Evolutionary conservation across 64 coral and sea anemone species (phyloP), one percentile per base, ranked within the genome.

Genomic region (Dendrophyllia cribrosa): DNA sequence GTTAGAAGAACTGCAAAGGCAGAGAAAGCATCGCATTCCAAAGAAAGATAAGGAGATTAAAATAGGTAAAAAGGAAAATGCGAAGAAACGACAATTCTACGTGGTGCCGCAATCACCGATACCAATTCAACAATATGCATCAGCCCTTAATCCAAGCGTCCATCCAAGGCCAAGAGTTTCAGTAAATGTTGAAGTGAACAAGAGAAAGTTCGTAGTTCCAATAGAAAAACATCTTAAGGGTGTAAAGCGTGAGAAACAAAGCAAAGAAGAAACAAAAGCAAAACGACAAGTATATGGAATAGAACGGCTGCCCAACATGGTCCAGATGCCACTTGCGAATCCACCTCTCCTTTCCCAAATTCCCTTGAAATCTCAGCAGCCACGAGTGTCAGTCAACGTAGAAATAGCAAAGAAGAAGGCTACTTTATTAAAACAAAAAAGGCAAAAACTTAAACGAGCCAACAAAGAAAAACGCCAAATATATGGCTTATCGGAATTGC

Each of bases 271-370:
- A 63, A 9, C 5, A 15, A 86, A 66, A 53, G 3, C 21, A 6
- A 92, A 86, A 52, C 61, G 90, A 43, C 90, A 92, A 63, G 90
- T 91, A 7, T 91, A 87, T 43, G 93, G 93, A 77, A 91, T 95
- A 49, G 76, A 77, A 22, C 70, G 78, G 5, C 48, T 78, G 0
- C 73, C 88, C 13, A 71, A 91, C 11, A 61, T 21, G 21, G 19
- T 83, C 15, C 71, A 83, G 7, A 5, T 64, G 13, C 88, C 72
- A 49, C n/a, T 79, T 67, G 34, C 13, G 4, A 51, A 65, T 22
- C 7, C 78, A 47, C 78, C 62, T 68, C 60, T 65, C 12, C 17
- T 84, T 64, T 44, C 80, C 12, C 60, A 84, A 46, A 21, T 15
- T 1, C 80, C 62, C 20, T 22, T 23, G 12, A 23, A 11, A 10